Conservation (phyloP, 2,888 invertebrate genomes). For the Cotesia congregata region DNA sequence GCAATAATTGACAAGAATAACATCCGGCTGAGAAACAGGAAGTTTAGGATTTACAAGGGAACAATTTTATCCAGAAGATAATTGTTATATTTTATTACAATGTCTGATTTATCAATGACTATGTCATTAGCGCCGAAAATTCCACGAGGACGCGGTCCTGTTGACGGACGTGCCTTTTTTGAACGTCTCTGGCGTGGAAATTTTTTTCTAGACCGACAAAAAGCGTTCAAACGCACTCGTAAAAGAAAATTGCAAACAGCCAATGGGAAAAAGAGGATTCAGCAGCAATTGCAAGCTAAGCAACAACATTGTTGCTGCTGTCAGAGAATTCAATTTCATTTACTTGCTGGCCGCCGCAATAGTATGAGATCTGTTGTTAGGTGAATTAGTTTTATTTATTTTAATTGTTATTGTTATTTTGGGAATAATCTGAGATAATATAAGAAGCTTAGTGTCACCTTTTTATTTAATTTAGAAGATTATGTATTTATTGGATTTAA, state of each 20-base stretch:
- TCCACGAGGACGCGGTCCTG: constrained; percentile 69
- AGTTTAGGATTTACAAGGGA: neutral
- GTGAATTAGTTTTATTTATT: constrained; percentile 53
- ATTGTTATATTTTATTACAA: neutral
- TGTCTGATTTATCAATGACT: constrained; percentile 49
- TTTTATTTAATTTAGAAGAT: neutral
- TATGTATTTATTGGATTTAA: constrained; percentile 5
- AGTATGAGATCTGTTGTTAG: constrained; percentile 66
- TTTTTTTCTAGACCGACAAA: constrained; percentile 69
- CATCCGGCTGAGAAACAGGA: neutral
- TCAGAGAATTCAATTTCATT: constrained; percentile 65
- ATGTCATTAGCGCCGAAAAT: constrained; percentile 69
- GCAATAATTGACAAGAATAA: neutral
- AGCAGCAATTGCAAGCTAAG: constrained; percentile 40
- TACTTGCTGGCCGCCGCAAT: constrained; percentile 64
- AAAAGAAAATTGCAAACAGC: constrained; percentile 61
- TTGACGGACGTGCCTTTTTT: constrained; percentile 78
- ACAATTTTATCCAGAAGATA: neutral
- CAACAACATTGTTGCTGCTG: constrained; percentile 64
- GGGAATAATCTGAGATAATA: no score
- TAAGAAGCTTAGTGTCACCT: neutral
- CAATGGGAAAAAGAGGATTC: constrained; percentile 56
- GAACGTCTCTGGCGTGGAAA: constrained; percentile 82
- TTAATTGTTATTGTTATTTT: constrained; percentile 15
- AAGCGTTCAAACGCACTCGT: constrained; percentile 60